These are phyloP conservation scores for Drosophila bunnanda DNA, from an alignment of 2,888 invertebrate species.

Conservation along the genomic window DNA sequence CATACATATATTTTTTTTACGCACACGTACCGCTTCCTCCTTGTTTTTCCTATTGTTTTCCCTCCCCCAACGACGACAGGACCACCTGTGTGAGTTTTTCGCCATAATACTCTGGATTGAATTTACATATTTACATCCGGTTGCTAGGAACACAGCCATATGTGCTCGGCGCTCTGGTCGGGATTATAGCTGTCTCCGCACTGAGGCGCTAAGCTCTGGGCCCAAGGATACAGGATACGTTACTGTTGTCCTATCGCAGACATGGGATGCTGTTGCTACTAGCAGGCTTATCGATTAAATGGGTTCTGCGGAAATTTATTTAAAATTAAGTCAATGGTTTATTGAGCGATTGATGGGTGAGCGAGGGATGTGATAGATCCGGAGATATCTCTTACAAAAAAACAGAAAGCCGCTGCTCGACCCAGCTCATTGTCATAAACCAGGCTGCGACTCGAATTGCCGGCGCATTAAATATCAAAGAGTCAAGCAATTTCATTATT, in stretches of 20 bases:
- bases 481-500: conserved; percentile 44
- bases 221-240: not conserved
- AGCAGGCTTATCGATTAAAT: conserved; percentile 44
- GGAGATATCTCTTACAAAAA: not conserved
- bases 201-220: conserved; percentile 60
- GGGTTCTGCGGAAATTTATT: conserved; percentile 39
- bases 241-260: conserved; percentile 46
- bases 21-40: conserved; percentile 1
- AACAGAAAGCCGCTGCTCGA: conserved; percentile 13
- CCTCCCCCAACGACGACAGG: conserved; percentile 1
- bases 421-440: conserved; percentile 34
- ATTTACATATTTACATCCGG: conserved; percentile 72
- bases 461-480: conserved; percentile 59
- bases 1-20: conserved; percentile 17
- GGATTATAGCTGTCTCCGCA: conserved; percentile 47
- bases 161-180: conserved; percentile 5
- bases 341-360: conserved; percentile 42
- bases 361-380: conserved; percentile 8
- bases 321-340: conserved; percentile 50
- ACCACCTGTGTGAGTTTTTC: conserved; percentile 53
- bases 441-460: conserved; percentile 38
- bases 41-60: conserved; percentile 30
- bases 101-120: conserved; percentile 54
- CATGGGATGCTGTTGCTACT: conserved; percentile 1
- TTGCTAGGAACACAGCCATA: conserved; percentile 20